phyloP scores from a whole-genome alignment of 2,888 invertebrate species.

The Pinctada fucata region DNA sequence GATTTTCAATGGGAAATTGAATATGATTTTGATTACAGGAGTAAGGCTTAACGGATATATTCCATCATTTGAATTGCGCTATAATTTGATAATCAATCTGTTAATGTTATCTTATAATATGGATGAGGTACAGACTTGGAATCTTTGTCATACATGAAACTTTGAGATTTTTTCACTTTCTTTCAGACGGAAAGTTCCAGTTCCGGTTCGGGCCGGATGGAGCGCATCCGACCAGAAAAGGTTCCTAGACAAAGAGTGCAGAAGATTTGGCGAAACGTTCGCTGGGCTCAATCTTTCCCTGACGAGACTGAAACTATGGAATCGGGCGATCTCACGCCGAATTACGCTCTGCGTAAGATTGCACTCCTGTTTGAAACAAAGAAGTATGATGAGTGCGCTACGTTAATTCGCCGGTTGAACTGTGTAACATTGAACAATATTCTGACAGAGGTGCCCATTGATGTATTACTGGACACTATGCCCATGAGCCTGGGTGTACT shows the following conservation, averaged over 20 bases:
- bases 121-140: no score
- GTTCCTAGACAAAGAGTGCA: constrained; percentile 58
- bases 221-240: constrained; percentile 57
- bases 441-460: constrained; percentile 86
- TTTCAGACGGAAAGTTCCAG: constrained; percentile 41
- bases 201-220: constrained; percentile 51
- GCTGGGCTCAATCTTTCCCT: constrained; percentile 63
- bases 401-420: constrained; percentile 88
- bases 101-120: no score
- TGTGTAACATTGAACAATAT: constrained; percentile 85
- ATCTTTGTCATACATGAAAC: no score
- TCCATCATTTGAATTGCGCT: no score
- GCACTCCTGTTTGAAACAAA: constrained; percentile 89
- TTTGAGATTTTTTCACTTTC: constrained; percentile 1
- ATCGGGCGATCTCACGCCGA: constrained; percentile 77
- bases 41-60: no score
- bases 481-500: constrained; percentile 91
- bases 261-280: constrained; percentile 63
- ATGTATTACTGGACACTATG: constrained; percentile 91
- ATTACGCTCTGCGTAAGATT: constrained; percentile 80
- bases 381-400: constrained; percentile 93
- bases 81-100: no score
- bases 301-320: constrained; percentile 62
- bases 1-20: no score
- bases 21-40: no score